A percentile compares a stretch with the other conserved stretches of the same genome.
phyloP scores from a whole-genome alignment of 2,888 invertebrate species.

The Cremastobaeus sp. region DNA sequence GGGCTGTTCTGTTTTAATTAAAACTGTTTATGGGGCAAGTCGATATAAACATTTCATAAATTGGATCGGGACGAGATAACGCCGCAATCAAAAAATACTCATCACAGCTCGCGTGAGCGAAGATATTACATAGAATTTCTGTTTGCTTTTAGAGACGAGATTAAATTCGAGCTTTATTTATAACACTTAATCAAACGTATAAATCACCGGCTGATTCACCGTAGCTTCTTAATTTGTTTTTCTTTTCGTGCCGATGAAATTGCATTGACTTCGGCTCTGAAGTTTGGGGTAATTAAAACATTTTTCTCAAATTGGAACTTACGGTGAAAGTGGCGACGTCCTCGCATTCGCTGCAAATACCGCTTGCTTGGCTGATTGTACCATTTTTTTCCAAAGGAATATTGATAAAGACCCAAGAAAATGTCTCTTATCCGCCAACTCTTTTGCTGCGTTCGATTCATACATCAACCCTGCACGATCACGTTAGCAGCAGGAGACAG shows the following conservation, averaged over 20 bases:
- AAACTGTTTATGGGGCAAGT: conserved; percentile 42
- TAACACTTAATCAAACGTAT: conserved; percentile 75
- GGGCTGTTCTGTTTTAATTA: conserved; percentile 14
- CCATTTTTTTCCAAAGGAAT: no score
- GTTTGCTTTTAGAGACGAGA: conserved; percentile 69
- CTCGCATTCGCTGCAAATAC: no score
- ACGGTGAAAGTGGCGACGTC: no score
- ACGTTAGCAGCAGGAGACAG: conserved; percentile 73
- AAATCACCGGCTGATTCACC: conserved; percentile 68
- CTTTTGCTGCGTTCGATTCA: conserved; percentile 63
- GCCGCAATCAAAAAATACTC: conserved; percentile 58
- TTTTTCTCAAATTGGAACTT: no score
- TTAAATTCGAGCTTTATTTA: conserved; percentile 71
- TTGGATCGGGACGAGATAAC: conserved; percentile 40
- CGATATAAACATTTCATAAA: conserved; percentile 44
- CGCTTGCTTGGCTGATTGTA: no score
- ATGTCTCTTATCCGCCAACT: conserved; percentile 60
- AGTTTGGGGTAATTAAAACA: no score
- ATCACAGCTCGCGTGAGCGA: conserved; percentile 70
- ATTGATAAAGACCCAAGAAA: no score
- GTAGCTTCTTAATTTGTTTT: conserved; percentile 70
- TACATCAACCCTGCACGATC: conserved; percentile 71
- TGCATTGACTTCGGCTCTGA: no score
- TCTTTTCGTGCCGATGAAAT: no score
- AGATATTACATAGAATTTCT: conserved; percentile 71